Conservation (phyloP, 2,797 vertebrate species). For the Todus mexicanus region DNA sequence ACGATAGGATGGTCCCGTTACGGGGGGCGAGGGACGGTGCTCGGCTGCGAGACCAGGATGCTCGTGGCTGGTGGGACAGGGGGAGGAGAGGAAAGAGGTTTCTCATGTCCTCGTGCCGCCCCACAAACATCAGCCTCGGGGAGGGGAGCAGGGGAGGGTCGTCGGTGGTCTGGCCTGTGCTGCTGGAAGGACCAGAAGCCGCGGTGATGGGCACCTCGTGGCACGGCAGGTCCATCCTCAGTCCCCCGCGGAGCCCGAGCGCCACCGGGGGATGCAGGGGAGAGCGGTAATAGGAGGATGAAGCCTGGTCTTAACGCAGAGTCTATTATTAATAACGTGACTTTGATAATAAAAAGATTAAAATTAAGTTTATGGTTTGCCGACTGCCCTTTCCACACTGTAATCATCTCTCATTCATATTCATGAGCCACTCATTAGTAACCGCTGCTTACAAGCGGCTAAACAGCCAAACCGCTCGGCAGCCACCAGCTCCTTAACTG, state of each 20-base stretch:
- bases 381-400: conserved; percentile 8
- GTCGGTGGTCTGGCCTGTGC: not conserved
- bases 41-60: rapidly evolving
- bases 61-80: not conserved
- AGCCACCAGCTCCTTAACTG: conserved; percentile 35
- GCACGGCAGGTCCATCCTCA: rapidly evolving
- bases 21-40: not conserved
- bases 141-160: not conserved
- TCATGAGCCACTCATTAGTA: conserved; percentile 45
- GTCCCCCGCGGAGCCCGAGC: rapidly evolving
- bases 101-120: not conserved
- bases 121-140: rapidly evolving
- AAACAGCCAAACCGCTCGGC: conserved; percentile 20
- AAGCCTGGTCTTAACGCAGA: not conserved
- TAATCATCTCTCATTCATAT: conserved; percentile 58
- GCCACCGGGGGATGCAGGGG: not conserved
- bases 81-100: not conserved
- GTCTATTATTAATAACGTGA: conserved; percentile 46
- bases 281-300: not conserved
- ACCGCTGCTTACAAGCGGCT: conserved; percentile 21
- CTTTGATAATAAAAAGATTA: conserved; percentile 60
- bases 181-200: not conserved
- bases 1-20: not conserved
- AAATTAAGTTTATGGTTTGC: conserved; percentile 49
- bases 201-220: rapidly evolving